phyloP scores from a whole-genome alignment of 2,797 vertebrate genomes.

The Calcarius lapponicus region DNA sequence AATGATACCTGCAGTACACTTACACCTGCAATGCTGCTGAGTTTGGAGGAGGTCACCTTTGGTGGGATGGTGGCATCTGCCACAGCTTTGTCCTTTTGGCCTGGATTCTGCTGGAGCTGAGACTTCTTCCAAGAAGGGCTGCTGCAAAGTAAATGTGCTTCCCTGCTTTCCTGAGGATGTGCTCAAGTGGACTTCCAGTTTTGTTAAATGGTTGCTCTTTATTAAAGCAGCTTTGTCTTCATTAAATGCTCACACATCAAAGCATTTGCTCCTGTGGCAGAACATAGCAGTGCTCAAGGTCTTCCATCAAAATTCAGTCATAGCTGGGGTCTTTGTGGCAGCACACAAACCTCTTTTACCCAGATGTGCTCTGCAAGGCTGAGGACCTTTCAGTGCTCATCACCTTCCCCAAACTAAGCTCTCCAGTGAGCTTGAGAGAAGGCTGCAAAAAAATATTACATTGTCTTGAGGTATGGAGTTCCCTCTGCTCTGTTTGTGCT shows the following conservation, averaged over 20 bases:
- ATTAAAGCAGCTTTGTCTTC: not conserved
- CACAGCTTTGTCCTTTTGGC: not conserved
- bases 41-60: not conserved
- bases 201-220: not conserved
- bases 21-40: not conserved
- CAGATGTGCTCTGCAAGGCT: not conserved
- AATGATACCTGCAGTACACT: not conserved
- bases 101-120: not conserved
- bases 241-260: not conserved
- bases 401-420: not conserved
- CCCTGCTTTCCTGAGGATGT: not conserved
- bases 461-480: not conserved
- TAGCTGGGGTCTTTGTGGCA: not conserved
- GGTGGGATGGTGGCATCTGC: not conserved
- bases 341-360: not conserved
- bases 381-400: not conserved
- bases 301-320: not conserved
- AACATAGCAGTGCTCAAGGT: not conserved
- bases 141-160: accelerated
- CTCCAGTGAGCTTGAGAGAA: not conserved
- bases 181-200: not conserved
- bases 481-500: not conserved
- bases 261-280: not conserved
- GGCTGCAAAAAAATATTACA: not conserved
- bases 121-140: not conserved